These are phyloP conservation scores for Cylindroiulus punctatus DNA, from an alignment of 2,888 invertebrate genomes.

Conservation along the genomic window DNA sequence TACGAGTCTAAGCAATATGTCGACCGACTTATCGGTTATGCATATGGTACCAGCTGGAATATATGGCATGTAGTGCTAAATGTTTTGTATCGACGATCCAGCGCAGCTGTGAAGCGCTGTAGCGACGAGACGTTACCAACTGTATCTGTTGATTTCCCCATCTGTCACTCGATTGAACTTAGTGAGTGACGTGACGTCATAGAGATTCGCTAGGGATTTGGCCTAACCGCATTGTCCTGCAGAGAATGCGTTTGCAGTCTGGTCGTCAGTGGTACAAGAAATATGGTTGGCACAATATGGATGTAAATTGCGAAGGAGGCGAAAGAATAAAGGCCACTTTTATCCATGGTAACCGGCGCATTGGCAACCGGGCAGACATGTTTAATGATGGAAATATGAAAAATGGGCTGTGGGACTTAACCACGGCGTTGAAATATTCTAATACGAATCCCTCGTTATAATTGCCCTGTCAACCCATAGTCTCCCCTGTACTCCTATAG, in stretches of 20 bases:
- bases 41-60: constrained; percentile 33
- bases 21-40: neutral
- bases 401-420: neutral
- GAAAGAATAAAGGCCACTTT: constrained; percentile 15
- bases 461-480: no score
- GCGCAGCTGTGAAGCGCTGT: constrained; percentile 5
- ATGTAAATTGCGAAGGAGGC: constrained; percentile 3
- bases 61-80: constrained; percentile 33
- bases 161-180: constrained; percentile 37
- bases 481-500: no score
- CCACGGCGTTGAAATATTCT: constrained; percentile 23
- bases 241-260: neutral
- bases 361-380: neutral
- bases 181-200: constrained; percentile 25
- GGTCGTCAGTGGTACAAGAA: neutral
- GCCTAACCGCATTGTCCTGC: neutral
- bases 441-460: neutral
- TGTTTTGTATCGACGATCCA: constrained; percentile 10
- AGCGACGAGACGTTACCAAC: constrained; percentile 1
- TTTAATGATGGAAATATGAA: constrained; percentile 31
- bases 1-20: neutral
- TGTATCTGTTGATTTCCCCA: constrained; percentile 35
- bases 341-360: constrained; percentile 26
- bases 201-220: neutral
- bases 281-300: constrained; percentile 5